These are phyloP conservation scores for Rapana venosa DNA, from an alignment of 2,888 invertebrate genomes.

Conservation along the genomic window DNA sequence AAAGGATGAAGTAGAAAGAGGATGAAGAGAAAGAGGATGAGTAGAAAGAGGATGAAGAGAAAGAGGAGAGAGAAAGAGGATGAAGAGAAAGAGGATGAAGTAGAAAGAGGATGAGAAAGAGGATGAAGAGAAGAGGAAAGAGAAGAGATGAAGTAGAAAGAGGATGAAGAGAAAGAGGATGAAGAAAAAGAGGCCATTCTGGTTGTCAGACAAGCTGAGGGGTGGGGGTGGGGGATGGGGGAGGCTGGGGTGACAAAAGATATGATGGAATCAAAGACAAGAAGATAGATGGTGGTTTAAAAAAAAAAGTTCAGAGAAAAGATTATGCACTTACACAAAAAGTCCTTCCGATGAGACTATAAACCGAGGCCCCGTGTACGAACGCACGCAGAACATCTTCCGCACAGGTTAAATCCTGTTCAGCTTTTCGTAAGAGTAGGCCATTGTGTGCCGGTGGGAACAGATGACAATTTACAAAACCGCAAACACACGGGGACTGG, in stretches of 20 bases:
- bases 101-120: not conserved
- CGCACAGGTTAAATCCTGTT: too few relatives aligned
- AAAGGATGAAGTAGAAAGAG: not conserved
- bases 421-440: too few relatives aligned
- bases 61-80: not conserved
- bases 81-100: not conserved
- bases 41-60: not conserved
- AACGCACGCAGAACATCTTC: too few relatives aligned
- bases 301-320: too few relatives aligned
- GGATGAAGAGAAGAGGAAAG: not conserved
- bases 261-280: not conserved
- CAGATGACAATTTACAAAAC: too few relatives aligned
- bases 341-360: too few relatives aligned
- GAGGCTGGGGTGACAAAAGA: not conserved
- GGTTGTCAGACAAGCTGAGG: not conserved
- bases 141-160: not conserved
- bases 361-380: too few relatives aligned
- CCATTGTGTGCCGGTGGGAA: too few relatives aligned
- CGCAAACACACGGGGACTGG: too few relatives aligned
- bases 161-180: not conserved
- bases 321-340: too few relatives aligned
- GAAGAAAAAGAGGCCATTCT: not conserved
- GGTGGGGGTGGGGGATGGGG: not conserved
- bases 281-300: not conserved
- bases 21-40: not conserved